Evolutionary conservation across 1,140 invertebrate genomes (phyloP), one percentile per base, ranked within the genome.

Genomic region (Drosophila santomea): DNA sequence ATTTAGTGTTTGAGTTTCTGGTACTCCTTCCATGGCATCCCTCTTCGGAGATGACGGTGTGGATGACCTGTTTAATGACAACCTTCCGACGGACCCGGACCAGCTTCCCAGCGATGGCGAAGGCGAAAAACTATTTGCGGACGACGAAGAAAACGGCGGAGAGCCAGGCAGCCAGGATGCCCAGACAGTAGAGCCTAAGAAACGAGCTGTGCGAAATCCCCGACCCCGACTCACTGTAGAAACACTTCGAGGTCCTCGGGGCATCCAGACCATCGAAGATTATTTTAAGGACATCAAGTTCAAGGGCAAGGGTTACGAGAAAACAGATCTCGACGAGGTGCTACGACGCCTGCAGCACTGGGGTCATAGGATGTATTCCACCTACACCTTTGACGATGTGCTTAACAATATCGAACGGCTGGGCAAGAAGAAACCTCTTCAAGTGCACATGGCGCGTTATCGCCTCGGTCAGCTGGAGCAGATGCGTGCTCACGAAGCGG

Each of bases 321-420:
- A 95, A 66, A 93, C 95, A 72, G 98, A 99, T 93, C 93, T 99
- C 14, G 94, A 97, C 88, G 91, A 95, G 50, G 93, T 98, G 0
- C 94, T 99, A 93, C 95, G 96, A 43, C 96, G 95, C 76, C 85
- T 98, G 55, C 97, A 99, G 82, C 97, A 98, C 83, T 99, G 98
- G 98, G 95, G 95, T 2, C 97, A 98, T 91, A 94, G 98, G 63
- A 91, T 99, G 45, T 98, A 96, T 94, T 97, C 98, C 1, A 97
- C 96, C 86, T 96, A 96, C 78, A 94, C 95, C 17, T 98, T 98
- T 93, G 96, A 97, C 88, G 97, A 98, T 92, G 96, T 96, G 67
- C 93, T 98, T 1, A 95, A 95, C 57, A 95, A 95, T 92, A 94
- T 97, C 54, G 97, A 98, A 90, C 94, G 94, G 48, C 93, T 98